Evolutionary conservation across 2,888 invertebrate species (phyloP).

Genomic region (Scelioninae gen. 2): DNA sequence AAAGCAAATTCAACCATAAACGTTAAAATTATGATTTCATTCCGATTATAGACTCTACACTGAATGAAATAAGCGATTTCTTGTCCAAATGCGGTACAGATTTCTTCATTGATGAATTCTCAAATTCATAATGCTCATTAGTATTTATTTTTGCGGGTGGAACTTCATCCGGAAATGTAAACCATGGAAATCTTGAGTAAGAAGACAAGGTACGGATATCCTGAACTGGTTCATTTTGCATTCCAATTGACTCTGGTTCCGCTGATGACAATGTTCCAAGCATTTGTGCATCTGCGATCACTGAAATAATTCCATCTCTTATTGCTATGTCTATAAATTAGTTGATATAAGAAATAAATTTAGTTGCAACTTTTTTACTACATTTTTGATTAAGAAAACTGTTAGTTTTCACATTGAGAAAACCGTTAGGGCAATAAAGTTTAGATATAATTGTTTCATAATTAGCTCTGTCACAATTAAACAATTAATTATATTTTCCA

Average conservation of each 20-base stretch:
- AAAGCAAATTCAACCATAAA: slow-evolving; percentile 13
- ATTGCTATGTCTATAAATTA: no score
- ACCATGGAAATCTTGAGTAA: slow-evolving; percentile 65
- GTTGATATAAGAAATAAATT: no score
- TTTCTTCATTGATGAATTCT: slow-evolving; percentile 33
- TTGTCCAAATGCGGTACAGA: slow-evolving; percentile 62
- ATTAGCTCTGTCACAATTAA: no score
- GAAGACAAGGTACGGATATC: slow-evolving; percentile 39
- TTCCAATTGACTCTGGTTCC: slow-evolving; percentile 60
- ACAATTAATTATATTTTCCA: no score
- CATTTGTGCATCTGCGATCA: slow-evolving; percentile 59
- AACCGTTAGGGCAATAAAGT: no score
- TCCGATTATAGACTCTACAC: slow-evolving; percentile 73
- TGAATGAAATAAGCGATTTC: slow-evolving; percentile 71
- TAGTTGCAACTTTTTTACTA: no score
- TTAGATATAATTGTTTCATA: no score
- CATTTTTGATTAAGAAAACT: no score
- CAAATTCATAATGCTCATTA: slow-evolving; percentile 58
- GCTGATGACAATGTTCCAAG: slow-evolving; percentile 53
- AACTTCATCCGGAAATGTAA: slow-evolving; percentile 61
- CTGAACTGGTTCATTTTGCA: slow-evolving; percentile 21
- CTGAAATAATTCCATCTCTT: slow-evolving; percentile 36
- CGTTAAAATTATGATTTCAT: slow-evolving; percentile 63
- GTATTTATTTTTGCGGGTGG: slow-evolving; percentile 45
- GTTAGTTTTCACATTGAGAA: no score